Evolutionary conservation across 2,888 invertebrate species (phyloP).

Genomic region (Chaetoderma sp.): DNA sequence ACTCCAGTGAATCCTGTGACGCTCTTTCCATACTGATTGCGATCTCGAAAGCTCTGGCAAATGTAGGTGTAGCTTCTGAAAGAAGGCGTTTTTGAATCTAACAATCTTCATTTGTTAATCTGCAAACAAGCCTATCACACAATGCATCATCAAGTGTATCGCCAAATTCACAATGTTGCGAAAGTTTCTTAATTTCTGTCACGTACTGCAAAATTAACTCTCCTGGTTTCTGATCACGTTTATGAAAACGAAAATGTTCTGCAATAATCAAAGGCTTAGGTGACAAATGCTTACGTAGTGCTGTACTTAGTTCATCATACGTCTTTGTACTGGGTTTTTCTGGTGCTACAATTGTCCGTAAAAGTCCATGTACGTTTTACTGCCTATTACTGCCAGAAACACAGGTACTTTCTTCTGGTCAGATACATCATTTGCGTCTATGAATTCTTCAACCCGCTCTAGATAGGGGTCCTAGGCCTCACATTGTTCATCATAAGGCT

Average conservation of each 20-base stretch:
- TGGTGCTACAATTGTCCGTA: constrained; percentile 20
- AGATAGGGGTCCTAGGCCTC: constrained; percentile 28
- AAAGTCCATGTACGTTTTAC: constrained; percentile 22
- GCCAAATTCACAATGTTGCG: constrained; percentile 31
- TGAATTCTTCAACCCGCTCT: constrained; percentile 31
- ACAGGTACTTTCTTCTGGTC: no score
- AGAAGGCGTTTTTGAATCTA: constrained; percentile 30
- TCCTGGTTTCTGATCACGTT: constrained; percentile 3
- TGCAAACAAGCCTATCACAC: constrained; percentile 36
- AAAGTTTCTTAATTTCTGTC: constrained; percentile 25
- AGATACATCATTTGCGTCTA: constrained; percentile 31
- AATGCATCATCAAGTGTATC: constrained; percentile 21
- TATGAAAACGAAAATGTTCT: constrained; percentile 24
- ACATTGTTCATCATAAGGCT: not conserved
- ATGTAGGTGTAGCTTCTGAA: constrained; percentile 12
- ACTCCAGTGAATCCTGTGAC: constrained; percentile 19
- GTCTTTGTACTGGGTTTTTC: constrained; percentile 29
- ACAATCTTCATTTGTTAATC: constrained; percentile 12
- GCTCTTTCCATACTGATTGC: constrained; percentile 33
- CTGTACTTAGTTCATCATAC: constrained; percentile 18
- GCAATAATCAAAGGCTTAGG: constrained; percentile 34
- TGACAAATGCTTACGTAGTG: constrained; percentile 19
- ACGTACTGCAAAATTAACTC: constrained; percentile 22
- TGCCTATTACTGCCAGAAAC: constrained; percentile 31
- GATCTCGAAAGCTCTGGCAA: constrained; percentile 18